Evolutionary conservation across 2,888 invertebrate genomes (phyloP), one percentile per base, ranked within the genome.

Genomic region (Eustalomyia histrio): DNA sequence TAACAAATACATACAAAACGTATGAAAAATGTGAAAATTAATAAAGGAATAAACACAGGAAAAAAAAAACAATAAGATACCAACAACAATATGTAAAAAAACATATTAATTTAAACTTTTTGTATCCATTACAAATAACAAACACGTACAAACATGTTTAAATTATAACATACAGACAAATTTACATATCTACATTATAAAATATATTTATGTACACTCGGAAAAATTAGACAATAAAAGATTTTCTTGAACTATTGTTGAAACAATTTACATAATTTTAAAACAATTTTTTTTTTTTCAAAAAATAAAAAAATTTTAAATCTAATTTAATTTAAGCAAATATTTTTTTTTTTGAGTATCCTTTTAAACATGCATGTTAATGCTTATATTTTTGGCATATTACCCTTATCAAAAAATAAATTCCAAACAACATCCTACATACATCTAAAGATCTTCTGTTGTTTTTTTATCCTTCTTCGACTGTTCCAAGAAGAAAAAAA

Each of bases 11-110:
- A 43, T 14, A 43, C n/a, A 43, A 43, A 43, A n/a, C 14, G n/a
- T 2, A 14, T 43, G 2, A 43, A 24, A 43, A 1, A 12, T 2
- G 14, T 35, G 43, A 43, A 43, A 43, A 43, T 14, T 14, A 43
- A 14, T 43, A 17, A 52, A 60, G 5, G 24, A 24, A 24, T 3
- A 53, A 35, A 17, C n/a, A n/a, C n/a, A n/a, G n/a, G 10, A 14
- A 47, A 57, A 17, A 43, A 43, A 21, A 10, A 10, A 55, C 6
- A 55, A 55, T n/a, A 24, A 14, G 6, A 4, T 24, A 53, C 52
- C 33, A 43, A 58, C 21, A 57, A 87, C 87, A 74, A 65, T 24
- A 50, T 58, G 43, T 43, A 33, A 53, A 58, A 68, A 69, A 68
- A 55, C 71, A 71, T n/a, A 76, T 71, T 76, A 76, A 71, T 71